Percentiles rank a stretch among this genome's conserved stretches.
These are phyloP conservation scores for Pempheris klunzingeri DNA, from an alignment of 2,797 vertebrate species.

Conservation along the genomic window DNA sequence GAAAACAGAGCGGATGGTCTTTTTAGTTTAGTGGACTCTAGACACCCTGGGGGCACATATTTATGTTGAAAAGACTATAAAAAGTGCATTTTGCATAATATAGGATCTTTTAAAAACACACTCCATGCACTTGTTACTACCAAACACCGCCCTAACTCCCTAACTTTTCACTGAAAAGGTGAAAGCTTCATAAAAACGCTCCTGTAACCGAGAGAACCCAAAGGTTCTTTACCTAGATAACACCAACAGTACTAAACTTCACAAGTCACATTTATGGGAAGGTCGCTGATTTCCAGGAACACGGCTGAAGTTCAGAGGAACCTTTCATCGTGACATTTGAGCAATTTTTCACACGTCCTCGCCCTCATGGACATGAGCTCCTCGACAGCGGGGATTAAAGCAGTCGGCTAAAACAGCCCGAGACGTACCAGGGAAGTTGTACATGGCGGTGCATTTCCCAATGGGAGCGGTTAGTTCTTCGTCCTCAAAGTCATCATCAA, in stretches of 20 bases:
- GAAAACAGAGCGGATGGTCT: too few relatives aligned
- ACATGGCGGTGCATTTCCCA: conserved; percentile 91
- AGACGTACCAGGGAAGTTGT: conserved; percentile 90
- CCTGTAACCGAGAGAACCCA: background rate
- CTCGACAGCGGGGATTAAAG: background rate
- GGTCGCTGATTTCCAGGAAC: background rate
- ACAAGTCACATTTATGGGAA: background rate
- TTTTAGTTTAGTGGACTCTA: too few relatives aligned
- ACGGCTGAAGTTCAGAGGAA: background rate
- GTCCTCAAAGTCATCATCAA: conserved; percentile 93
- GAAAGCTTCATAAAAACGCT: background rate
- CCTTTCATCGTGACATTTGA: conserved; percentile 5
- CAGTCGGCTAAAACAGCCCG: background rate
- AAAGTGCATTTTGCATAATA: too few relatives aligned
- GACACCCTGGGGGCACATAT: too few relatives aligned
- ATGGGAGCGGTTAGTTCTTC: conserved; percentile 88
- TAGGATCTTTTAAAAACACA: too few relatives aligned
- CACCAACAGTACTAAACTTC: background rate
- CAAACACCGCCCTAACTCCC: background rate
- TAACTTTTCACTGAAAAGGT: background rate
- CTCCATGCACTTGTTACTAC: background rate
- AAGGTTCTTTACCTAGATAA: background rate
- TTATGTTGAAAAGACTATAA: too few relatives aligned
- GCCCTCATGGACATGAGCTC: background rate
- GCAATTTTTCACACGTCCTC: background rate